Base-by-base conservation (phyloP, 1,140 invertebrate genomes). In the Platyscapa corneri region DNA sequence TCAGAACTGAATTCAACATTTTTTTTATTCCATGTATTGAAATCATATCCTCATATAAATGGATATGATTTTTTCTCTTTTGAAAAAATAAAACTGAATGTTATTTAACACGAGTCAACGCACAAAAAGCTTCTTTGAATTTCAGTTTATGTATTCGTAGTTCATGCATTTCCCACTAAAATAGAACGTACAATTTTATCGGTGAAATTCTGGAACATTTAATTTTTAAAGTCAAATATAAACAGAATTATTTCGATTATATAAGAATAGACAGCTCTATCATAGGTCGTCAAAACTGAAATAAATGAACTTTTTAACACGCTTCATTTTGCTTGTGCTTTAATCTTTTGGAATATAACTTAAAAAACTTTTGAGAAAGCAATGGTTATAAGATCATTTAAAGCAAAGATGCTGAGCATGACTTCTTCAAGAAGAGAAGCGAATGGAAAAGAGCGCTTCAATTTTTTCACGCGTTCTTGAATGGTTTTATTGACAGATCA, bases 401-500 rank as follows among this genome's bases (percentile, higher is more conserved):
- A 16, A 18, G 16, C 6, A 20, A 53, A 53, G 49, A 53, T 12
- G 18, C 10, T 53, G 18, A 53, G 18, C 18, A 53, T 53, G 18
- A 53, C 18, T 53, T 7, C 16, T 53, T 53, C 6, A 18, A 53
- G 7, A 3, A 70, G 23, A 34, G 37, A 34, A 16, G 16, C 16
- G 16, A 8, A 7, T 1, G n/a, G n/a, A n/a, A 70, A n/a, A 16
- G 3, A 16, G 32, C 23, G 32, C 23, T 37, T 16, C 32, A n/a
- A 7, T 3, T 1, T 6, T 65, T 65, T 65, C 5, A 65, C 30
- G n/a, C 64, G 1, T 12, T 5, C 16, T 78, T 30, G 67, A 46
- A 82, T 82, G 80, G 56, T 82, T n/a, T 82, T 74, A 82, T 82
- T 53, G 67, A 34, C 6, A 10, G 70, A 10, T 23, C 16, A 39